Evolutionary conservation across 2,888 invertebrate species (phyloP).

Genomic region (Aleiodes alternator): DNA sequence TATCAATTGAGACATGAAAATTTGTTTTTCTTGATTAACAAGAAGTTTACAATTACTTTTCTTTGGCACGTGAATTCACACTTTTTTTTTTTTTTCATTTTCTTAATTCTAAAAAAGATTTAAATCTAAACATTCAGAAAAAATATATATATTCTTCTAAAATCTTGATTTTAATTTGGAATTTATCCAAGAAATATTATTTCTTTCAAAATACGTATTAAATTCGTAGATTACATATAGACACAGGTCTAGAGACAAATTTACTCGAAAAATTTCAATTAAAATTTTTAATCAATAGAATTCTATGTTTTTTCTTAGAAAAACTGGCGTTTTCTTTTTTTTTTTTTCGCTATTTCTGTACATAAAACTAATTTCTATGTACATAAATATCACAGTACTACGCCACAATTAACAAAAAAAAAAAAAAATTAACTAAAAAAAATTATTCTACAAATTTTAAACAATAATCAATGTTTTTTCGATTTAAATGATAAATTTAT

Average conservation of each 20-base stretch:
- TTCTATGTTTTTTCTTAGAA: conserved; percentile 34
- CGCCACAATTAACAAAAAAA: conserved; percentile 24
- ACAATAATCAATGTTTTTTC: neutral
- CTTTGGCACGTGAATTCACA: conserved; percentile 75
- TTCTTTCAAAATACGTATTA: neutral
- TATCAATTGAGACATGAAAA: conserved; percentile 27
- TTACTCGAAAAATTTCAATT: too few species aligned
- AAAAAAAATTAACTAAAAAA: neutral
- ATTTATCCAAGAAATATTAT: conserved; percentile 39
- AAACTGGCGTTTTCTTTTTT: conserved; percentile 30
- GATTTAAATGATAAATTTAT: conserved; percentile 37
- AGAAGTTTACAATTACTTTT: conserved; percentile 38
- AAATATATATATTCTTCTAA: conserved; percentile 54
- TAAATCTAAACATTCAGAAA: conserved; percentile 55
- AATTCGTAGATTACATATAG: too few species aligned
- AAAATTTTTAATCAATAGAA: neutral
- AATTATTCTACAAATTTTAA: neutral
- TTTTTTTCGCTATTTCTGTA: neutral
- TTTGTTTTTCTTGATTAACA: conserved; percentile 10
- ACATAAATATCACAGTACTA: conserved; percentile 61
- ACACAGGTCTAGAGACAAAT: too few species aligned
- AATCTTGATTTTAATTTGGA: conserved; percentile 35
- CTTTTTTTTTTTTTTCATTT: conserved; percentile 49
- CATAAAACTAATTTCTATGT: conserved; percentile 47
- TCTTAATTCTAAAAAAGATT: conserved; percentile 48